Evolutionary conservation across 2,888 invertebrate species (phyloP), one percentile per base, ranked within the genome.

Genomic region (Lepeophtheirus nordmannii): DNA sequence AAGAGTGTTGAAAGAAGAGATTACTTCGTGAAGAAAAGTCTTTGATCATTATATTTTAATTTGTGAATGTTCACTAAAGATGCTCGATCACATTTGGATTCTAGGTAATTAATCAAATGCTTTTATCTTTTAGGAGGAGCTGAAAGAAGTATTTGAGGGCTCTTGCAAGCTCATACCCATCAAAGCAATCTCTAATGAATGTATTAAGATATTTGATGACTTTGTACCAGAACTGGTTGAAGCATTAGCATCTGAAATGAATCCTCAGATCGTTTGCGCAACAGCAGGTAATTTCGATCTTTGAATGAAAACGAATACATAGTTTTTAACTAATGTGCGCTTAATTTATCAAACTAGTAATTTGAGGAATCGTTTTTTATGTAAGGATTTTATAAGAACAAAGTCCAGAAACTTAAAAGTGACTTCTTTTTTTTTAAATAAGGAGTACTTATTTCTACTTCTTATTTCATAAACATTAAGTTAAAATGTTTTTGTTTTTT

Each of bases 151-250:
- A 0, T 87, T 91, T 73, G 89, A 90, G 75, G 89, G 89, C 9
- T 87, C 87, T 0, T 92, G 91, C 77, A 81, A 82, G 70, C 78
- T 90, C 69, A 85, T 91, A 67, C 86, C 85, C 0, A 73, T 91
- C 67, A 85, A 86, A 74, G 70, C 82, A 1, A 80, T 90, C 14
- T 78, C 82, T 0, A 81, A 83, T 65, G 87, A 88, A 75, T 92
- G 91, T 73, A 82, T 83, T 68, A 83, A 82, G 72, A 71, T 91
- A 66, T 87, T 85, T 0, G 89, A 92, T 74, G 82, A 90, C 72
- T 90, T 87, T 74, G 85, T 89, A 62, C 88, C 89, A 0, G 88
- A 92, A 73, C 75, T 92, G 67, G 83, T 91, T 39, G 91, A 92
- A 73, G 87, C 89, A 0, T 76, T 92, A 59, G 84, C 88, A 1